phyloP scores from a whole-genome alignment of 2,113 vertebrate genomes.

The Piprites chloris region DNA sequence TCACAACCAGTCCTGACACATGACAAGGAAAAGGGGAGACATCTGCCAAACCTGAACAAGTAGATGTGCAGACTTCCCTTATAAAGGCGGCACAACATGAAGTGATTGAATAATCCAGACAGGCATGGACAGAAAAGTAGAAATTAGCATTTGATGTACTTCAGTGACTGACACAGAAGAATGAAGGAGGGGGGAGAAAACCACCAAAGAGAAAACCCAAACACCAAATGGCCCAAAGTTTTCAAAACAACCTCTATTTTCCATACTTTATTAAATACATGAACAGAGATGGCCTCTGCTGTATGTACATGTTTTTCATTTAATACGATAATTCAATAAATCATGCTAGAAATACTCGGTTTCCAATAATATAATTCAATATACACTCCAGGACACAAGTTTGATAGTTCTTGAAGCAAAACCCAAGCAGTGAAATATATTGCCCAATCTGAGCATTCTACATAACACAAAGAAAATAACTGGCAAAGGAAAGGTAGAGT shows the following conservation, averaged over 20 bases:
- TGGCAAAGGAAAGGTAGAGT: slow-evolving; percentile 42
- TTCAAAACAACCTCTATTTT: neutral
- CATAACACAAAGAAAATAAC: neutral
- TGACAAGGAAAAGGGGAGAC: slow-evolving; percentile 16
- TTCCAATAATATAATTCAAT: neutral
- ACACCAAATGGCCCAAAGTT: neutral
- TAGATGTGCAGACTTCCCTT: neutral
- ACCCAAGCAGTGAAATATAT: slow-evolving; percentile 26
- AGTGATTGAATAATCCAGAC: neutral
- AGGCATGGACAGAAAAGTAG: neutral
- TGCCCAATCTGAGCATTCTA: slow-evolving; percentile 27
- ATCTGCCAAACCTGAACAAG: neutral
- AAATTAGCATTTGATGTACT: neutral
- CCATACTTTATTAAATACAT: neutral
- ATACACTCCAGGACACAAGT: neutral
- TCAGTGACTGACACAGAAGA: neutral
- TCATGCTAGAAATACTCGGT: neutral
- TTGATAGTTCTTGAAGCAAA: slow-evolving; percentile 34
- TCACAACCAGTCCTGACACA: neutral
- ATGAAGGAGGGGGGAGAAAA: neutral
- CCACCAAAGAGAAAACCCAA: neutral
- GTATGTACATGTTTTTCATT: neutral
- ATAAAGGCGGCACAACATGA: neutral
- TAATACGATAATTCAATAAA: neutral
- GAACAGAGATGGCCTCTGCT: neutral